These are phyloP conservation scores for Conchocele bisecta DNA, from an alignment of 2,888 invertebrate species.

Conservation along the genomic window DNA sequence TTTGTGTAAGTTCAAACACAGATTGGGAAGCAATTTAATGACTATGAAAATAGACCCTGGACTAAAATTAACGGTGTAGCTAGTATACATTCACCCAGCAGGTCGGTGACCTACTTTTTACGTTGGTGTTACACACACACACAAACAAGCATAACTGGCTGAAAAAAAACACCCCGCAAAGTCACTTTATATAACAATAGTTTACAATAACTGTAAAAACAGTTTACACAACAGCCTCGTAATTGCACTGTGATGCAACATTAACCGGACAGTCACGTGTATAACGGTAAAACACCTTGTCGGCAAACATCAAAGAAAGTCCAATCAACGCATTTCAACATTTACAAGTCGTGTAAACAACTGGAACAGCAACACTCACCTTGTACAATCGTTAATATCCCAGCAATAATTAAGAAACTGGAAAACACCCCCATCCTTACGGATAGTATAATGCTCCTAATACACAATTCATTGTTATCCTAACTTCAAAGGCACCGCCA, in stretches of 20 bases:
- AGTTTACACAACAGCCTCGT: no score
- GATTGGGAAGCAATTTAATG: no score
- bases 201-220: no score
- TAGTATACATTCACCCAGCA: no score
- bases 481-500: constrained; percentile 6
- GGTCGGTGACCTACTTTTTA: no score
- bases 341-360: constrained; percentile 37
- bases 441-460: constrained; percentile 38
- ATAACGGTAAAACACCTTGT: constrained; percentile 14
- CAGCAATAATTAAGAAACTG: constrained; percentile 45
- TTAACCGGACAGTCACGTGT: background rate
- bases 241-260: background rate
- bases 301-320: constrained; percentile 53
- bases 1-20: no score
- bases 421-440: constrained; percentile 61
- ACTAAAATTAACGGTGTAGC: no score
- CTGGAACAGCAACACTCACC: constrained; percentile 36
- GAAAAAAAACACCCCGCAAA: no score
- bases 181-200: no score
- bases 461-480: constrained; percentile 42
- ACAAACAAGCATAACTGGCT: no score
- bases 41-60: no score
- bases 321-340: constrained; percentile 42
- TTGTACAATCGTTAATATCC: constrained; percentile 36
- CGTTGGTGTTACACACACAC: no score